Evolutionary conservation across 2,797 vertebrate genomes (phyloP).

Genomic region (Rhincodon typus): DNA sequence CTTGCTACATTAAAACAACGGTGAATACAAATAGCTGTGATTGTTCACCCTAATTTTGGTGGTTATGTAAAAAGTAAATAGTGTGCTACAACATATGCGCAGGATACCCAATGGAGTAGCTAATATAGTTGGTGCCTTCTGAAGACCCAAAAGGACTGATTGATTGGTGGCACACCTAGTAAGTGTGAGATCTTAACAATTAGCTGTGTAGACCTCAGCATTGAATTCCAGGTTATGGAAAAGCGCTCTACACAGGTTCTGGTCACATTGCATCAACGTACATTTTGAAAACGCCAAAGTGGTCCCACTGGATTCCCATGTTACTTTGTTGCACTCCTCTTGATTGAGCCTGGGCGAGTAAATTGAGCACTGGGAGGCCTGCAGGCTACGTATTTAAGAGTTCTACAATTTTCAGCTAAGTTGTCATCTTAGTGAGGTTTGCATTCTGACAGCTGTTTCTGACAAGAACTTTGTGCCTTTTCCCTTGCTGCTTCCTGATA

Average conservation of each 20-base stretch:
- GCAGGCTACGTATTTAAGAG: neutral
- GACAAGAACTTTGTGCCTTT: neutral
- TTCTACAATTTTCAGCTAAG: neutral
- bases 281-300: neutral
- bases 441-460: constrained; percentile 22
- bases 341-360: neutral
- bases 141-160: neutral
- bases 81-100: neutral
- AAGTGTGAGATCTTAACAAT: neutral
- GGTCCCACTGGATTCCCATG: neutral
- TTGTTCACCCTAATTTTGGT: neutral
- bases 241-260: neutral
- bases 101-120: neutral
- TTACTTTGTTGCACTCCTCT: neutral
- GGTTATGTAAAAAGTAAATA: neutral
- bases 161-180: neutral
- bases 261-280: too few species aligned
- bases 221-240: neutral
- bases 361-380: neutral
- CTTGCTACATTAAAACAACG: neutral
- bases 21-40: neutral
- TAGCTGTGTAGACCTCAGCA: neutral
- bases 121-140: neutral
- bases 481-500: constrained; percentile 13
- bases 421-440: neutral